Percentiles rank a stretch among this genome's conserved stretches.
Evolutionary conservation across 2,113 vertebrate species (phyloP).

Genomic region (Salvelinus fontinalis): DNA sequence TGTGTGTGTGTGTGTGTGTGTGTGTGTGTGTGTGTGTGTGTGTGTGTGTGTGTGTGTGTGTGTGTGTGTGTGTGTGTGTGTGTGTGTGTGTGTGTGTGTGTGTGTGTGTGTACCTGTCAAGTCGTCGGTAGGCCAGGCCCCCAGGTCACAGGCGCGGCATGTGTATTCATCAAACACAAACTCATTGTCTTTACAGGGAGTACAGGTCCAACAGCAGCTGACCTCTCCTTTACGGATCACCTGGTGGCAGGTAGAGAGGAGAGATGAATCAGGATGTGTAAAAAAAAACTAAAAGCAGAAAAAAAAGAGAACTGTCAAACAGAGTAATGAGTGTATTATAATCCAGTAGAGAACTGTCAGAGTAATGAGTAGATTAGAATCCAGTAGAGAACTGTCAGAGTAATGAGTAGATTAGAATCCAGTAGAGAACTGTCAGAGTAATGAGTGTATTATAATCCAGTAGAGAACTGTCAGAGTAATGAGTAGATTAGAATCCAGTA

Average conservation of each 20-base stretch:
- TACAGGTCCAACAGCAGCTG: constrained; percentile 98
- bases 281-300: too few relatives aligned
- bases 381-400: too few relatives aligned
- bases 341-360: too few relatives aligned
- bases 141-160: constrained; percentile 89
- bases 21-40: constrained; percentile 11
- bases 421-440: too few relatives aligned
- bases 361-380: too few relatives aligned
- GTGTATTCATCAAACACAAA: constrained; percentile 96
- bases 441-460: too few relatives aligned
- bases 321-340: too few relatives aligned
- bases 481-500: too few relatives aligned
- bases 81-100: too few relatives aligned
- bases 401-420: too few relatives aligned
- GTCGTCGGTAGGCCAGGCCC: constrained; percentile 91
- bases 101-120: constrained; percentile 81
- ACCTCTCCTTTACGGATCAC: constrained; percentile 99
- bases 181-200: constrained; percentile 96
- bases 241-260: constrained; percentile 60
- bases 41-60: not conserved
- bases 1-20: constrained; percentile 33
- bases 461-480: too few relatives aligned
- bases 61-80: not conserved
- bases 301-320: too few relatives aligned
- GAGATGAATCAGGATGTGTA: not conserved